Percentiles rank a stretch among this genome's conserved stretches.
These are phyloP conservation scores for Machimus rusticus DNA, from an alignment of 2,888 invertebrate genomes.

Conservation along the genomic window DNA sequence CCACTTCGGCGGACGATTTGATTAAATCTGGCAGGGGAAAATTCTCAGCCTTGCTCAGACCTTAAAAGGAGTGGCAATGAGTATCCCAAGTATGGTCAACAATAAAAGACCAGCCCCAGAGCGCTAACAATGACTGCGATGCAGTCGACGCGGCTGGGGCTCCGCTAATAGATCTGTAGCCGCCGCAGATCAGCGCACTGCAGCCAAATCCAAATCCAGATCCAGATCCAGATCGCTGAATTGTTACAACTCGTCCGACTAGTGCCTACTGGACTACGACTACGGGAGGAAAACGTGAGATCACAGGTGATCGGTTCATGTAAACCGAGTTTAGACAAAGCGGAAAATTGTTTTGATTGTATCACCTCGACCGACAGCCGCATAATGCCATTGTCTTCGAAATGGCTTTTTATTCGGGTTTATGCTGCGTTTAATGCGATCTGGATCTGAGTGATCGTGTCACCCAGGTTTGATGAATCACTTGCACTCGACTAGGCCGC, in stretches of 20 bases:
- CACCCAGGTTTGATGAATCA: constrained; percentile 25
- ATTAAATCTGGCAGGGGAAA: not conserved
- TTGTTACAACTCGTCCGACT: constrained; percentile 12
- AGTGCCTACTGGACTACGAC: constrained; percentile 14
- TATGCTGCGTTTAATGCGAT: not conserved
- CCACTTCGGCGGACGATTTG: not conserved
- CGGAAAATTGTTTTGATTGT: constrained; percentile 28
- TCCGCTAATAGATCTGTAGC: constrained; percentile 12
- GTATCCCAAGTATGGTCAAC: constrained; percentile 5
- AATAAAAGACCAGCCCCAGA: constrained; percentile 12
- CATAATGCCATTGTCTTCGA: constrained; percentile 2
- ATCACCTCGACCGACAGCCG: constrained; percentile 6
- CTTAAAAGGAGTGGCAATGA: constrained; percentile 41
- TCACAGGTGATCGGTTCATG: constrained; percentile 26
- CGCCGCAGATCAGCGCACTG: not conserved
- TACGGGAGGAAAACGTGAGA: not conserved
- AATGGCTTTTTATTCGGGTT: not conserved
- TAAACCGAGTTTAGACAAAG: constrained; percentile 25
- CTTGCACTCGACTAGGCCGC: not conserved
- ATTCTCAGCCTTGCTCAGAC: constrained; percentile 25
- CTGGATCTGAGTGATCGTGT: constrained; percentile 9
- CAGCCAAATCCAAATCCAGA: not conserved
- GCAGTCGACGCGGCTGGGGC: not conserved
- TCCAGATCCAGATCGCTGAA: not conserved
- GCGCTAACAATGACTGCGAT: constrained; percentile 13